Percentiles rank a stretch among this genome's conserved stretches.
phyloP scores from a whole-genome alignment of 2,113 vertebrate species.

The Osmerus mordax region DNA sequence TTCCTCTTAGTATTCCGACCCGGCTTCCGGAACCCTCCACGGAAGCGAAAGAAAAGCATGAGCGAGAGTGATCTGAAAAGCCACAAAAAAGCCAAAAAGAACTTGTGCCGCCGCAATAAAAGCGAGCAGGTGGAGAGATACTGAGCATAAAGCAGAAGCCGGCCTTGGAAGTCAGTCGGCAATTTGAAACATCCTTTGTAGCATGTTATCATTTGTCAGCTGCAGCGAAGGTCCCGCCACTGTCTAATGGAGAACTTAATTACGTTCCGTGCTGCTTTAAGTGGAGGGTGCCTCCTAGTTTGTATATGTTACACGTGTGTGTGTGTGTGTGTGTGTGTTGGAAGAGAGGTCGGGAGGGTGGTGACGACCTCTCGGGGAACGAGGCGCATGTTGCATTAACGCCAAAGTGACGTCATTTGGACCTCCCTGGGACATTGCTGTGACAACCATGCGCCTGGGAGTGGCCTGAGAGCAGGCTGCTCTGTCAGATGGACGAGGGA shows the following conservation, averaged over 20 bases:
- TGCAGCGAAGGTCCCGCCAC: slow-evolving; percentile 22
- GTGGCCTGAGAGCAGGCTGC: too few relatives aligned
- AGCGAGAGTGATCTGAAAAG: not conserved
- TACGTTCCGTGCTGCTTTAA: slow-evolving; percentile 30
- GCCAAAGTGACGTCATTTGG: too few relatives aligned
- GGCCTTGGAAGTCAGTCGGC: slow-evolving; percentile 18
- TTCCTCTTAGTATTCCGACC: slow-evolving; percentile 17
- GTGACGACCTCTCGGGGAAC: too few relatives aligned
- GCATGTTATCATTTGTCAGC: slow-evolving; percentile 33
- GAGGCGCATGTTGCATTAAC: too few relatives aligned
- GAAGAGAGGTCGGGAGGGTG: not conserved
- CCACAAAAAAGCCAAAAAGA: not conserved
- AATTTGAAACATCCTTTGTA: slow-evolving; percentile 25
- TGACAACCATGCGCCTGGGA: too few relatives aligned
- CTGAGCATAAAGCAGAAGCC: not conserved
- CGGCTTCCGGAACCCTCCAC: not conserved
- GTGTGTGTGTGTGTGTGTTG: not conserved
- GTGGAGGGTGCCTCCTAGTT: not conserved
- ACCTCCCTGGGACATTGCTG: too few relatives aligned
- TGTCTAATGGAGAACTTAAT: slow-evolving; percentile 31
- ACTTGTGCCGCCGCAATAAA: slow-evolving; percentile 1
- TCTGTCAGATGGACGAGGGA: too few relatives aligned
- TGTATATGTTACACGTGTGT: not conserved
- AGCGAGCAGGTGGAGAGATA: slow-evolving; percentile 2
- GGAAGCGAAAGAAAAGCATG: not conserved